Conservation (phyloP, 2,888 invertebrate genomes). For the Altica lythri region DNA sequence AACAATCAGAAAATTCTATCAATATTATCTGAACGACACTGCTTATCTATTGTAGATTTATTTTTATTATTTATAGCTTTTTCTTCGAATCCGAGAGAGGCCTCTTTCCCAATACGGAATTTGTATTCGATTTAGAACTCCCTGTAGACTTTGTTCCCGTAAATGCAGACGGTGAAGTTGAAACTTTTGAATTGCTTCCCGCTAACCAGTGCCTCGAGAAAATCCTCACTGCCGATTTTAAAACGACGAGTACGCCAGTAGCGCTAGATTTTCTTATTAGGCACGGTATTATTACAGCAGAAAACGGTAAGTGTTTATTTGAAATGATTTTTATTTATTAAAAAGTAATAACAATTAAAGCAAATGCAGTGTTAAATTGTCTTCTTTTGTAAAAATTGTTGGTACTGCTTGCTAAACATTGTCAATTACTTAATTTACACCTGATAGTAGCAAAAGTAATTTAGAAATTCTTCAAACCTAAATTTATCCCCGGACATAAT, state of each 20-base stretch:
- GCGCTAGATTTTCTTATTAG: constrained; percentile 91
- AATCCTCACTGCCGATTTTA: constrained; percentile 83
- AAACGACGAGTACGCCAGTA: constrained; percentile 91
- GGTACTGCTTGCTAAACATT: no score
- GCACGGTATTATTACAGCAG: constrained; percentile 86
- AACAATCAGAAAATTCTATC: no score
- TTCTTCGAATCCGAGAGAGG: constrained; percentile 93
- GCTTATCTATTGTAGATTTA: not conserved
- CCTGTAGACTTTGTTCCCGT: constrained; percentile 89
- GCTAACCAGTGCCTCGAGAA: constrained; percentile 82
- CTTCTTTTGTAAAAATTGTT: no score
- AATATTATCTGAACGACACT: no score
- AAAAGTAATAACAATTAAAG: no score
- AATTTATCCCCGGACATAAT: no score
- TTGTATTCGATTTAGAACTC: constrained; percentile 89
- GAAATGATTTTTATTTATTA: no score
- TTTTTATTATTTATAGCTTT: constrained; percentile 63
- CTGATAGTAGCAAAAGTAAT: no score
- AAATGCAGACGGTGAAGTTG: constrained; percentile 94
- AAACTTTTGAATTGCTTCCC: constrained; percentile 84
- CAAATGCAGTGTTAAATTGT: no score
- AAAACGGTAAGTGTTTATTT: constrained; percentile 77
- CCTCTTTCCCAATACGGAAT: constrained; percentile 92
- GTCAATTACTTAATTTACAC: no score
- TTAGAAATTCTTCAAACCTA: no score